phyloP scores from a whole-genome alignment of 2,888 invertebrate species.

The Cetonia aurata region DNA sequence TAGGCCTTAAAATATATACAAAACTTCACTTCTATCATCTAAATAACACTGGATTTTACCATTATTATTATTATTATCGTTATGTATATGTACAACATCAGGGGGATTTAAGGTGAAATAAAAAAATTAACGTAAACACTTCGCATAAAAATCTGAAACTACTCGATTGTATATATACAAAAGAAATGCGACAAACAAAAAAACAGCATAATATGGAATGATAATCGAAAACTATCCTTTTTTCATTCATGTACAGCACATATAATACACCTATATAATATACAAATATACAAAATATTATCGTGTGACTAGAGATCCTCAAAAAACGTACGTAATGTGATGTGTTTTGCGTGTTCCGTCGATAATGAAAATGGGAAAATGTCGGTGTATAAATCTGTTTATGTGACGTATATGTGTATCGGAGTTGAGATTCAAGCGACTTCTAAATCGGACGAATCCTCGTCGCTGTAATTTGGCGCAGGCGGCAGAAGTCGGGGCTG shows the following conservation, averaged over 20 bases:
- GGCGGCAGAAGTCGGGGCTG: conserved; percentile 56
- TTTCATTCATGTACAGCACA: conserved; percentile 3
- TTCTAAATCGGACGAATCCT: conserved; percentile 85
- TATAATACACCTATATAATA: conserved; percentile 22
- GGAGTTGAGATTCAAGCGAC: conserved; percentile 72
- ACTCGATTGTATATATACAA: too few relatives aligned
- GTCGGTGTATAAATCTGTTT: neutral
- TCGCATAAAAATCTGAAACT: too few relatives aligned
- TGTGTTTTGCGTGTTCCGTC: neutral
- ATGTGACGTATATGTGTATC: neutral
- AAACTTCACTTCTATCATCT: too few relatives aligned
- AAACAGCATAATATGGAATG: neutral
- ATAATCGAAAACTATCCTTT: neutral
- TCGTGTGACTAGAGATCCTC: conserved; percentile 29
- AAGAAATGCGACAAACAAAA: neutral
- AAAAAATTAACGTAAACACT: too few relatives aligned
- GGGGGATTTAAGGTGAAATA: too few relatives aligned
- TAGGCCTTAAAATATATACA: too few relatives aligned
- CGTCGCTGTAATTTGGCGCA: conserved; percentile 69
- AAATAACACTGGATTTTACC: too few relatives aligned
- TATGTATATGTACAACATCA: too few relatives aligned
- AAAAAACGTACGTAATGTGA: conserved; percentile 2
- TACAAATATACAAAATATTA: conserved; percentile 42
- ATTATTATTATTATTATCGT: too few relatives aligned
- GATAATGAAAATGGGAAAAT: conserved; percentile 11